Evolutionary conservation across 2,888 invertebrate species (phyloP).

Genomic region (Hedya salicella): DNA sequence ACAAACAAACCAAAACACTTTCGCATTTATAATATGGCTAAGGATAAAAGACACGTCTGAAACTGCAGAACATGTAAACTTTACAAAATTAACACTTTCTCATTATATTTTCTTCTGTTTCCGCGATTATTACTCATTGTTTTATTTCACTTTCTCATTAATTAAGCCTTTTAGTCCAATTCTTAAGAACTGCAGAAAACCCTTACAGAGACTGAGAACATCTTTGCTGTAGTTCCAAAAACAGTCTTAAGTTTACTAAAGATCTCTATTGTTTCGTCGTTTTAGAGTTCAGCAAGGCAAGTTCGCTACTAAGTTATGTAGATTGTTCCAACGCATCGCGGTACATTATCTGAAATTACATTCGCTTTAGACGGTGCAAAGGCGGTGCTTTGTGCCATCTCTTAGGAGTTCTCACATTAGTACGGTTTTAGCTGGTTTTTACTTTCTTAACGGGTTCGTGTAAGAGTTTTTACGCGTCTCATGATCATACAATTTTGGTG

Average conservation of each 20-base stretch:
- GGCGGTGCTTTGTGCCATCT: constrained; percentile 29
- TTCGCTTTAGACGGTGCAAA: constrained; percentile 45
- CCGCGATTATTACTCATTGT: no score
- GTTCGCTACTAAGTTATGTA: constrained; percentile 25
- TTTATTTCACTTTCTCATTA: no score
- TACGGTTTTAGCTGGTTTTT: constrained; percentile 7
- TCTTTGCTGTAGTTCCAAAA: background rate
- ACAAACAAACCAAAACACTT: no score
- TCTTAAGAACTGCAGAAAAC: constrained; percentile 14
- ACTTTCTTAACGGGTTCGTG: background rate
- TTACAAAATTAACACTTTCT: no score
- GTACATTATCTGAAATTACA: constrained; percentile 53
- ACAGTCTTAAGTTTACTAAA: background rate
- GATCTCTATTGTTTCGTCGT: background rate
- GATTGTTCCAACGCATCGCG: constrained; percentile 37
- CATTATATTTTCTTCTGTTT: no score
- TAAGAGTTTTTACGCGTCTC: background rate
- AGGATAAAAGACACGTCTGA: no score
- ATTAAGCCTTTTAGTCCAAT: constrained; percentile 6
- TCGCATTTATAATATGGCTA: no score
- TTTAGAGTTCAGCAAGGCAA: background rate
- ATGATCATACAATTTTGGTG: background rate
- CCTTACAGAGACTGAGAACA: constrained; percentile 13
- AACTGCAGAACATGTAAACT: no score
- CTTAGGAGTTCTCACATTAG: constrained; percentile 7